Percentiles rank a stretch among this genome's conserved stretches.
Conservation (phyloP, 2,113 vertebrate species). For the Heterotis niloticus region DNA sequence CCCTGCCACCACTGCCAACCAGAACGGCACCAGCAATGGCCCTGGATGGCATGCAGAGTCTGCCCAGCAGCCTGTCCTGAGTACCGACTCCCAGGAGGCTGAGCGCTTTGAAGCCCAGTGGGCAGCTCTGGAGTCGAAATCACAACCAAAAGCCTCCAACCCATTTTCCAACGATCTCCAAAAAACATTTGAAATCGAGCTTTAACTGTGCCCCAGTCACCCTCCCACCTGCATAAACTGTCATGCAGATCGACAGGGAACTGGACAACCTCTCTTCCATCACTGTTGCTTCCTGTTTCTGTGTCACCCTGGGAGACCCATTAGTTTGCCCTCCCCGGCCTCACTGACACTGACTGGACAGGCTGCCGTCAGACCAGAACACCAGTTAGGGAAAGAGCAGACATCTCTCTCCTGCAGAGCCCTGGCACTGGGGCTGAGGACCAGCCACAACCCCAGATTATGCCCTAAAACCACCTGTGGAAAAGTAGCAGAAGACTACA, state of each 20-base stretch:
- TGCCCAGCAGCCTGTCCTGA: conserved; percentile 51
- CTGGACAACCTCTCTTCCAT: conserved; percentile 27
- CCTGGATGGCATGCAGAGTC: conserved; percentile 74
- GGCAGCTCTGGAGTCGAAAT: conserved; percentile 80
- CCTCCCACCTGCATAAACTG: conserved; percentile 13
- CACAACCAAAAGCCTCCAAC: conserved; percentile 66
- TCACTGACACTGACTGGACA: conserved; percentile 26
- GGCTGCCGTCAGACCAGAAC: background rate
- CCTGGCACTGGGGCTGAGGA: background rate
- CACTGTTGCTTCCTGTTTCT: background rate
- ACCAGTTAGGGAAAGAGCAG: background rate
- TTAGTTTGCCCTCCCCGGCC: conserved; percentile 13
- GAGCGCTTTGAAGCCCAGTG: conserved; percentile 88
- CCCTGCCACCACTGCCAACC: conserved; percentile 49
- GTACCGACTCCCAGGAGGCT: conserved; percentile 59
- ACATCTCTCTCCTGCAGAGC: background rate
- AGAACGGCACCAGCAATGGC: conserved; percentile 55
- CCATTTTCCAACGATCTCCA: conserved; percentile 84
- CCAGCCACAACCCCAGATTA: background rate
- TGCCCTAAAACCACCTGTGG: background rate
- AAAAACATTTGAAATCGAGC: conserved; percentile 88
- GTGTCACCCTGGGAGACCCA: background rate
- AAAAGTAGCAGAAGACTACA: background rate
- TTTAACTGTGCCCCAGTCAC: conserved; percentile 59
- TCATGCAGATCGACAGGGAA: conserved; percentile 20